phyloP scores from a whole-genome alignment of 2,888 invertebrate genomes.

The Dinocampus coccinellae region DNA sequence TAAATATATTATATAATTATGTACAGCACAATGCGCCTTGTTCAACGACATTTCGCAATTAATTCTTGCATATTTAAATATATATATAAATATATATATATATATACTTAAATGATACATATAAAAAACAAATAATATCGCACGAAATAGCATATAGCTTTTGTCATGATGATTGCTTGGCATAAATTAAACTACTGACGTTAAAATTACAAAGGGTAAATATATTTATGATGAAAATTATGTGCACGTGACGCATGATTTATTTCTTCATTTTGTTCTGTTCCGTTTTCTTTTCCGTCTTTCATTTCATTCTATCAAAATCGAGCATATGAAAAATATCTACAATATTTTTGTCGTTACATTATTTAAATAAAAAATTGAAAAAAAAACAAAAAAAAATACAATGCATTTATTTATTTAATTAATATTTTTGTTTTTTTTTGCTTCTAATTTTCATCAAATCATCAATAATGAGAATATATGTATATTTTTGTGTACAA shows the following conservation, averaged over 20 bases:
- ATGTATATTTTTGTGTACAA: slow-evolving; percentile 38
- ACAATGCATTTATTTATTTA: too few species aligned
- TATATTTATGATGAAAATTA: slow-evolving; percentile 27
- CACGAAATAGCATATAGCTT: slow-evolving; percentile 23
- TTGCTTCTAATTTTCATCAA: slow-evolving; percentile 27
- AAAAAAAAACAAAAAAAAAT: slow-evolving; percentile 9
- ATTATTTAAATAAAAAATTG: background rate
- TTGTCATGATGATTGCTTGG: slow-evolving; percentile 35
- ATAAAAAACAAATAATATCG: slow-evolving; percentile 21
- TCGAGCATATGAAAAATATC: slow-evolving; percentile 29
- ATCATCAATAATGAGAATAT: slow-evolving; percentile 8
- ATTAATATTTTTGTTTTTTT: slow-evolving; percentile 36
- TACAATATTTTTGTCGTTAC: slow-evolving; percentile 19
- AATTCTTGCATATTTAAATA: slow-evolving; percentile 26
- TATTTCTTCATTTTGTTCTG: slow-evolving; percentile 33
- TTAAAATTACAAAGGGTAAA: slow-evolving; percentile 18
- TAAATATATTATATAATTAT: slow-evolving; percentile 40
- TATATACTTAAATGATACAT: slow-evolving; percentile 28
- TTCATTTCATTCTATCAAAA: slow-evolving; percentile 26
- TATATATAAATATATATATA: too few species aligned
- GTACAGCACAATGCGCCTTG: slow-evolving; percentile 39
- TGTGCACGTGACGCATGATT: slow-evolving; percentile 30
- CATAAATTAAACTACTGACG: slow-evolving; percentile 16
- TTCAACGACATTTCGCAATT: slow-evolving; percentile 29
- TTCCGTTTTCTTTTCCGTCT: slow-evolving; percentile 34